Base-by-base conservation (phyloP, 2,888 invertebrate species). In the Ornithoptera alexandrae region DNA sequence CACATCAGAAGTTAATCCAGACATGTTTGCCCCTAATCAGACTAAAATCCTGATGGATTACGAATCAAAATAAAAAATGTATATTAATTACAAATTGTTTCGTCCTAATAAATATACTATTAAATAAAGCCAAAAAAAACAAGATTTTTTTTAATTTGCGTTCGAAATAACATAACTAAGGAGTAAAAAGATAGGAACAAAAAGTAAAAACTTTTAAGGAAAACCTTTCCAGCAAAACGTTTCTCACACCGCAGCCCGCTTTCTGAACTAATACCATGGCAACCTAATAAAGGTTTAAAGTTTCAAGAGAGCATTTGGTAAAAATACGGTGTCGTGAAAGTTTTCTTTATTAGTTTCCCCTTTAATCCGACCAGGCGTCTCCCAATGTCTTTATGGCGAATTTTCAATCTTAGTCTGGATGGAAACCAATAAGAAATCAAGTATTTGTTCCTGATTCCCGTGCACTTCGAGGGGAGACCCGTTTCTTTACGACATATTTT, bases 341-440 rank as follows among this genome's bases (percentile, higher is more conserved):
- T 92, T 92, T 92, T 90, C 92, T 90, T 92, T 92, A 92, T 92
- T 92, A 92, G 90, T 90, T 90, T 87, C 70, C 86, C 90, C 88
- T 90, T 92, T 92, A 91, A 91, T 91, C 90, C 89, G 81, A 80
- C 86, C 87, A 86, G 89, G 89, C 91, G 92, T 91, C 89, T 90
- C 85, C 86, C 90, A 91, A 92, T 92, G 91, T 92, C 90, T 91
- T 92, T 91, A 92, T 90, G 90, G 91, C 87, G 87, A 90, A 90
- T 90, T 91, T 92, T 92, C 91, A 91, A 92, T 90, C 91, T 90
- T 88, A 87, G 87, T 85, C 90, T 90, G 89, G 89, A 88, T 83
- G 85, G 88, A 87, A 90, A 88, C 90, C 92, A 92, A 91, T 92
- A 92, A 91, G 90, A 90, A 92, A 92, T 92, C 91, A 92, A 92